These are phyloP conservation scores for Diarsia rubi DNA, from an alignment of 2,888 invertebrate species.

Conservation along the genomic window DNA sequence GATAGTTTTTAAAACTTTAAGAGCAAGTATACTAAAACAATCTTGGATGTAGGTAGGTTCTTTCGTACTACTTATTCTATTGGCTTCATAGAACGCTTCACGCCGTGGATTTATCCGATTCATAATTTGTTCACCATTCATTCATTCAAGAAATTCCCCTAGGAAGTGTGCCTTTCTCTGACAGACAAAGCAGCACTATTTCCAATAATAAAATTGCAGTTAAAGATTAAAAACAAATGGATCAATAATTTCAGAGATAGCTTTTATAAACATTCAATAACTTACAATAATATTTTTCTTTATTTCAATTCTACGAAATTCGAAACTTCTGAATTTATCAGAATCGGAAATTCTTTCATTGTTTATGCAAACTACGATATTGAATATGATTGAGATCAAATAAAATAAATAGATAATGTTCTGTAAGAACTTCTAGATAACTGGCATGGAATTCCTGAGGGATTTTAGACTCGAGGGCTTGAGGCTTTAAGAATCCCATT, in stretches of 20 bases:
- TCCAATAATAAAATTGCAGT: neutral
- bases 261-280: constrained; percentile 3
- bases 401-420: neutral
- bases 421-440: neutral
- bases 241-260: neutral
- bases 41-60: constrained; percentile 7
- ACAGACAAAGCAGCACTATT: neutral
- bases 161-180: neutral
- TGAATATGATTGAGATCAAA: neutral
- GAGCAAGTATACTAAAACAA: neutral
- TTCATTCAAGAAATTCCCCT: neutral
- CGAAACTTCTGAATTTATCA: neutral
- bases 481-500: constrained; percentile 7
- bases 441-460: neutral
- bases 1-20: constrained; percentile 5
- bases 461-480: neutral
- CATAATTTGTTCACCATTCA: too few species aligned
- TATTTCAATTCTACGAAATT: neutral
- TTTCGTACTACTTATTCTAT: neutral
- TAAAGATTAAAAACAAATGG: too few species aligned
- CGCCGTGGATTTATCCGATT: neutral
- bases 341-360: neutral
- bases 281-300: neutral
- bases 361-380: neutral
- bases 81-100: neutral